These are phyloP conservation scores for Oxyruncus cristatus DNA, from an alignment of 2,113 vertebrate species.

Conservation along the genomic window DNA sequence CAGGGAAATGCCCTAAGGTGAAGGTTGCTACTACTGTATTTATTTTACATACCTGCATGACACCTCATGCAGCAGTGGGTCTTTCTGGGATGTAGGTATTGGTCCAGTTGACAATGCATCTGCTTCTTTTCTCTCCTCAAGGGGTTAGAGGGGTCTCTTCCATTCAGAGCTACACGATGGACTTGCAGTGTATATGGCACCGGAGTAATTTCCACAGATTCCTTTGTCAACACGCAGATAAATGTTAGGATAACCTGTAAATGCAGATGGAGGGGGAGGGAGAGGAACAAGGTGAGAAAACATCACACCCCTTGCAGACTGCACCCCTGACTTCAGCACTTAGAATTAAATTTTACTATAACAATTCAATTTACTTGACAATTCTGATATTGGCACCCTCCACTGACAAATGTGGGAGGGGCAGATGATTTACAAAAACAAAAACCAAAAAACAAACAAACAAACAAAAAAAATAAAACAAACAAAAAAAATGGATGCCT, in stretches of 20 bases:
- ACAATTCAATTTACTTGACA: background rate
- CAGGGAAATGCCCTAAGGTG: background rate
- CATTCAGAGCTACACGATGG: background rate
- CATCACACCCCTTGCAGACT: background rate
- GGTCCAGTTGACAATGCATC: conserved; percentile 17
- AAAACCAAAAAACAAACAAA: background rate
- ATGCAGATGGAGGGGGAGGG: background rate
- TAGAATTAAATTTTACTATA: background rate
- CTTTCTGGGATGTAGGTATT: conserved; percentile 44
- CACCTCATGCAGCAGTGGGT: conserved; percentile 67
- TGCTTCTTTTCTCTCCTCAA: conserved; percentile 19
- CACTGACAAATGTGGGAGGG: background rate
- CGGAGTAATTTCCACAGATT: conserved; percentile 3
- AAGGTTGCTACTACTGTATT: background rate
- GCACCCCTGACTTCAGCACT: background rate
- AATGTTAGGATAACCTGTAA: conserved; percentile 49
- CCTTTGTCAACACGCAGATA: background rate
- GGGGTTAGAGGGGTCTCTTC: background rate
- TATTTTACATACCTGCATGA: conserved; percentile 47
- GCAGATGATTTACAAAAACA: background rate
- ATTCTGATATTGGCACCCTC: background rate
- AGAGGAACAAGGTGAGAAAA: background rate
- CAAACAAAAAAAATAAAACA: too few relatives aligned
- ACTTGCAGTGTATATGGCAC: background rate
- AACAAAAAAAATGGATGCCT: background rate